Conservation (phyloP, 2,797 vertebrate genomes). For the Chloroceryle inda region DNA sequence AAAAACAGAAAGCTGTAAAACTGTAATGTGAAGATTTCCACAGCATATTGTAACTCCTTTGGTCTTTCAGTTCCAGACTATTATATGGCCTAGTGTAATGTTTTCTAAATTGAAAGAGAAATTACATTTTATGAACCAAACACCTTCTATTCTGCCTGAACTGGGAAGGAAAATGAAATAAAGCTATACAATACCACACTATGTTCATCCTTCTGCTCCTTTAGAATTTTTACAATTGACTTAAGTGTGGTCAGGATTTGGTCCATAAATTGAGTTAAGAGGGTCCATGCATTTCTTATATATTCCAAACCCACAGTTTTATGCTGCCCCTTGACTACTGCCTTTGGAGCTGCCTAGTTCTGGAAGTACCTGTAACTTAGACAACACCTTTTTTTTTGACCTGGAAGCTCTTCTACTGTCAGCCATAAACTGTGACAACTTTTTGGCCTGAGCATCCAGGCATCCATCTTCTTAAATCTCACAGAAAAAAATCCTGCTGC, state of each 20-base stretch:
- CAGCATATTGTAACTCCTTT: slow-evolving; percentile 22
- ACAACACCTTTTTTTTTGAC: not conserved
- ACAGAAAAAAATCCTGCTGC: not conserved
- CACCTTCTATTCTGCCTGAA: not conserved
- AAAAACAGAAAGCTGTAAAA: slow-evolving; percentile 39
- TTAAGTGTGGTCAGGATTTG: not conserved
- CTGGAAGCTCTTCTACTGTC: not conserved
- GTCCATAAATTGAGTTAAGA: not conserved
- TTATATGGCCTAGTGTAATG: not conserved
- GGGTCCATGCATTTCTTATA: not conserved
- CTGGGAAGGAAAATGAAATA: not conserved
- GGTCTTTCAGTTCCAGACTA: slow-evolving; percentile 1
- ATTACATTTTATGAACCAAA: not conserved
- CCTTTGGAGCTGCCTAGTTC: not conserved
- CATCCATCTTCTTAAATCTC: not conserved
- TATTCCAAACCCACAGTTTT: not conserved
- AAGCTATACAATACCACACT: not conserved
- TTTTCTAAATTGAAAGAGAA: slow-evolving; percentile 24
- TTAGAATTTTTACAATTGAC: not conserved
- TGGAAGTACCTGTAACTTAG: not conserved
- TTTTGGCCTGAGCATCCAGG: not conserved
- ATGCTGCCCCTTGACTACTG: not conserved
- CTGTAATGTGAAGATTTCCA: slow-evolving; percentile 24
- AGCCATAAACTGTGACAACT: not conserved
- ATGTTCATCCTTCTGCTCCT: not conserved